Evolutionary conservation across 2,797 vertebrate species (phyloP).

Genomic region (Typhlichthys subterraneus): DNA sequence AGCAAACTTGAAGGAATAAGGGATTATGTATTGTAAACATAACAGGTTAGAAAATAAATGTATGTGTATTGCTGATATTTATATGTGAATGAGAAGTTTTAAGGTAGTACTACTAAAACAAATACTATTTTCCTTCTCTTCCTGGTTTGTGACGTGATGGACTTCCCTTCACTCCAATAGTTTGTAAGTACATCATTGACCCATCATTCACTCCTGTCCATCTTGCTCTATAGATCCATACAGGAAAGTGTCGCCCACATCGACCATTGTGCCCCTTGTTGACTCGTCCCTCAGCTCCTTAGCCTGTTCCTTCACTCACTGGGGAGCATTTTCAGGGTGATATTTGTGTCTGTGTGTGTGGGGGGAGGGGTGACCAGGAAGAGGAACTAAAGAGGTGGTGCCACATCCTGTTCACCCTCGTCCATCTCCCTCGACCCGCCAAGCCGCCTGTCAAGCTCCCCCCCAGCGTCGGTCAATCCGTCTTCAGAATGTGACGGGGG

Average conservation of each 20-base stretch:
- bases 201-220: slow-evolving; percentile 67
- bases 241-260: slow-evolving; percentile 37
- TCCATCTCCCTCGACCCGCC: slow-evolving; percentile 70
- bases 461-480: slow-evolving; percentile 49
- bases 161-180: slow-evolving; percentile 68
- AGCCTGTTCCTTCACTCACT: slow-evolving; percentile 44
- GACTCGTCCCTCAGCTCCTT: slow-evolving; percentile 29
- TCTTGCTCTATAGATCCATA: slow-evolving; percentile 33
- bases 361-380: slow-evolving; percentile 48
- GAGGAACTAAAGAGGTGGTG: slow-evolving; percentile 60
- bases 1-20: slow-evolving; percentile 19
- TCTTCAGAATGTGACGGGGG: slow-evolving; percentile 64
- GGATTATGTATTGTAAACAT: slow-evolving; percentile 40
- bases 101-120: not conserved
- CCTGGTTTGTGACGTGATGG: slow-evolving; percentile 45
- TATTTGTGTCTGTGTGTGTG: slow-evolving; percentile 30
- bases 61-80: not conserved
- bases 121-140: slow-evolving; percentile 29
- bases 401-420: slow-evolving; percentile 78
- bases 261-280: slow-evolving; percentile 52
- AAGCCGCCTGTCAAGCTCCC: slow-evolving; percentile 62
- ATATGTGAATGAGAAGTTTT: slow-evolving; percentile 30
- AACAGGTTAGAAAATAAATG: slow-evolving; percentile 5
- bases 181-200: slow-evolving; percentile 82
- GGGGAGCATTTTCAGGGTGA: slow-evolving; percentile 33